phyloP scores from a whole-genome alignment of 2,113 vertebrate genomes.

The Chaetodon trifascialis region DNA sequence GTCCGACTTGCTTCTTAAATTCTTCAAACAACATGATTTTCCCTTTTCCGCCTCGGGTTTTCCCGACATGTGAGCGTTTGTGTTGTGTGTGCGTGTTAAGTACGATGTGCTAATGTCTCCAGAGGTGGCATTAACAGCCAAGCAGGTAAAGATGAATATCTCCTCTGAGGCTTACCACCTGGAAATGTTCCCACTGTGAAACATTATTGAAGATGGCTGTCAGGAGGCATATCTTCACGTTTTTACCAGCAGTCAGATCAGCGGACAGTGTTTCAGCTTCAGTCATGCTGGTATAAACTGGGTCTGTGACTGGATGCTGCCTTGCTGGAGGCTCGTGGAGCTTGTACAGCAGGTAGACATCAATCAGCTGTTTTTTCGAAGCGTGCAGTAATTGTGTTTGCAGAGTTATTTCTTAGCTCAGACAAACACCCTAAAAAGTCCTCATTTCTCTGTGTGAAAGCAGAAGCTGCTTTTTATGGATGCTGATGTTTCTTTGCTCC shows the following conservation, averaged over 20 bases:
- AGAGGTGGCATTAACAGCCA: neutral
- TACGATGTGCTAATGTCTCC: neutral
- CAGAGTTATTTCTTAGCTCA: conserved; percentile 14
- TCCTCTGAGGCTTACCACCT: neutral
- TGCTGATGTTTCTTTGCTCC: neutral
- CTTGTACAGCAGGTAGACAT: conserved; percentile 57
- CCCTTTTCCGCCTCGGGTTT: neutral
- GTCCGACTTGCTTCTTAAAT: too few relatives aligned
- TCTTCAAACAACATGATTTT: neutral
- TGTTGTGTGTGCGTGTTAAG: neutral
- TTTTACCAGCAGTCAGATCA: too few relatives aligned
- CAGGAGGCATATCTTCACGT: neutral
- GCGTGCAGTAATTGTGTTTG: neutral
- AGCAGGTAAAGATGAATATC: neutral
- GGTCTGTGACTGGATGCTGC: conserved; percentile 37
- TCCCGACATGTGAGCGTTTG: neutral
- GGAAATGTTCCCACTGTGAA: conserved; percentile 1
- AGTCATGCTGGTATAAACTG: conserved; percentile 24
- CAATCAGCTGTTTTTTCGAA: conserved; percentile 54
- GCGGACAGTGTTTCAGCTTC: neutral
- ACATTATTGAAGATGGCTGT: neutral
- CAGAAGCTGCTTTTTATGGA: neutral
- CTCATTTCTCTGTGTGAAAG: neutral
- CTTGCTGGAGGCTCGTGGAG: conserved; percentile 39
- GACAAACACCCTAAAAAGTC: neutral